These are phyloP conservation scores for Andinoacara biseriatus DNA, from an alignment of 2,113 vertebrate species.

Conservation along the genomic window DNA sequence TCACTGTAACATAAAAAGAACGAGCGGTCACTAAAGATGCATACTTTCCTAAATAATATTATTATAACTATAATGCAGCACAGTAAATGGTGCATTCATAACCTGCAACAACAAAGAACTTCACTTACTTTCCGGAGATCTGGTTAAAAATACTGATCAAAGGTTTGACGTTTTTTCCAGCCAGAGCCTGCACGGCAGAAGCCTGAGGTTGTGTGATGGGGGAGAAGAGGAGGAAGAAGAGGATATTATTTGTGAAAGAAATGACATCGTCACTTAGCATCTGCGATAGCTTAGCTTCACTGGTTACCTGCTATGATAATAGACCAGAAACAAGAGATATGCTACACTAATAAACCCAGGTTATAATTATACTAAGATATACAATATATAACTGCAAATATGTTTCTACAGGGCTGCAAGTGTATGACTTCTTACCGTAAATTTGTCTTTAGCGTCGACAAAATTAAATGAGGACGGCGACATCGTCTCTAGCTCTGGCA, in stretches of 20 bases:
- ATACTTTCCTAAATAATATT: neutral
- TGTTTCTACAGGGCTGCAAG: rapidly evolving
- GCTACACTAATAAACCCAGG: rapidly evolving
- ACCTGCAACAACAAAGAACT: rapidly evolving
- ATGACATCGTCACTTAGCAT: neutral
- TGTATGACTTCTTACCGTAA: conserved; percentile 67
- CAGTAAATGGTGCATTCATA: too few species aligned
- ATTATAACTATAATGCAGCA: neutral
- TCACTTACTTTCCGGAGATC: conserved; percentile 89
- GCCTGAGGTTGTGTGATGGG: conserved; percentile 72
- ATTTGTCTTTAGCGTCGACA: conserved; percentile 79
- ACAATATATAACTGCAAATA: rapidly evolving
- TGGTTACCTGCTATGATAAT: conserved; percentile 9
- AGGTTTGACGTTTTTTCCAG: conserved; percentile 85
- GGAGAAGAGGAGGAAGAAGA: neutral
- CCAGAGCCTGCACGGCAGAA: conserved; percentile 85
- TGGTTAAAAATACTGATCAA: conserved; percentile 87
- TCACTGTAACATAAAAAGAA: conserved; percentile 81
- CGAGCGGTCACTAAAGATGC: neutral
- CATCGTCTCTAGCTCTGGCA: conserved; percentile 65
- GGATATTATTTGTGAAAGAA: neutral
- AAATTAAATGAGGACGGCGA: conserved; percentile 78
- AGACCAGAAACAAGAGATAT: neutral
- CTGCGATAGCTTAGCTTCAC: conserved; percentile 46
- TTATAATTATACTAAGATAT: rapidly evolving